A percentile compares a stretch with the other conserved stretches of the same genome.
These are phyloP conservation scores for Silvanus unidentatus DNA, from an alignment of 2,888 invertebrate species.

Conservation along the genomic window DNA sequence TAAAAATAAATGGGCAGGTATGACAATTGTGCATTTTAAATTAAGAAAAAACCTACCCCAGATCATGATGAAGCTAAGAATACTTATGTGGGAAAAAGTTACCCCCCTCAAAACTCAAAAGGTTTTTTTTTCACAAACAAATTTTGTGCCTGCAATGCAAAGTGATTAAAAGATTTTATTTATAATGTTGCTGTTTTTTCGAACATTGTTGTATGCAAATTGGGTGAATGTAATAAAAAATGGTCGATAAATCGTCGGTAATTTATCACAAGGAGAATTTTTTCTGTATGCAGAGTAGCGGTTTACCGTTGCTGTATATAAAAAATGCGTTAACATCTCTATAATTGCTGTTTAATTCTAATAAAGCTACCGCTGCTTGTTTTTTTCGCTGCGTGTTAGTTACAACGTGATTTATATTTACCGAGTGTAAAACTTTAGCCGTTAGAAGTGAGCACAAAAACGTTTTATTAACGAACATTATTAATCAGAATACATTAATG, in stretches of 20 bases:
- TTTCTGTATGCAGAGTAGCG: conserved; percentile 16
- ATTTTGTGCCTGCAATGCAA: background rate
- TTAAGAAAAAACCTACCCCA: conserved; percentile 4
- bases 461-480: too few species aligned
- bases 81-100: conserved; percentile 33
- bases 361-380: conserved; percentile 1
- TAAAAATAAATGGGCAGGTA: too few species aligned
- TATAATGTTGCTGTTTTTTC: background rate
- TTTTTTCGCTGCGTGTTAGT: too few species aligned
- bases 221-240: background rate
- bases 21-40: background rate
- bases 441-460: too few species aligned
- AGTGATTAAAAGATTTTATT: conserved; percentile 4
- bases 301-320: conserved; percentile 15
- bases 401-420: too few species aligned
- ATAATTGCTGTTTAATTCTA: conserved; percentile 32
- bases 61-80: conserved; percentile 10
- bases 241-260: conserved; percentile 36
- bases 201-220: conserved; percentile 7
- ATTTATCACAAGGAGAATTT: conserved; percentile 33
- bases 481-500: too few species aligned
- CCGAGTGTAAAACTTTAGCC: too few species aligned
- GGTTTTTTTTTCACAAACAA: conserved; percentile 27
- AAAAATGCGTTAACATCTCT: conserved; percentile 31
- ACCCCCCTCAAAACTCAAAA: conserved; percentile 35